phyloP scores from a whole-genome alignment of 2,113 vertebrate genomes.

The Haemorhous mexicanus region DNA sequence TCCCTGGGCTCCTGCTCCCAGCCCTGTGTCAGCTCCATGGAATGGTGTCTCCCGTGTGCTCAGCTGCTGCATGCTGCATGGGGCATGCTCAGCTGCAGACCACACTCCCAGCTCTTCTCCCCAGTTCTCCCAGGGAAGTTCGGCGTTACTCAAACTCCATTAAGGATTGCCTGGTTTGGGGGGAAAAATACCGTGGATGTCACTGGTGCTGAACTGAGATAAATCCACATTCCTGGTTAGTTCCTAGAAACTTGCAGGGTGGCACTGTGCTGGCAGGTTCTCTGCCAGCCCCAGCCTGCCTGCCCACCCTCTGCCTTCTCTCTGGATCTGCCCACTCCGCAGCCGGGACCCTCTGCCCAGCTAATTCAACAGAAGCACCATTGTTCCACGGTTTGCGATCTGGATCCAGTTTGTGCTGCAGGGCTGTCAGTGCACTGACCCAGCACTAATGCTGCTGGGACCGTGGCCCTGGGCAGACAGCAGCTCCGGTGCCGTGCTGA shows the following conservation, averaged over 20 bases:
- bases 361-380: background rate
- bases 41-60: accelerated
- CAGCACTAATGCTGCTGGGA: background rate
- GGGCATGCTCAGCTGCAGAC: background rate
- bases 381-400: background rate
- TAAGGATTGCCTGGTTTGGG: background rate
- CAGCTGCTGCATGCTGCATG: background rate
- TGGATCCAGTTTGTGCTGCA: background rate
- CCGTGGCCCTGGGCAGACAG: background rate
- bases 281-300: background rate
- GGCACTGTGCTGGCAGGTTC: background rate
- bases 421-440: background rate
- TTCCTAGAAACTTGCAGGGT: background rate
- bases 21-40: background rate
- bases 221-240: background rate
- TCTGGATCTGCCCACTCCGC: background rate
- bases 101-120: background rate
- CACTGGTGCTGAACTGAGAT: background rate
- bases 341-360: accelerated
- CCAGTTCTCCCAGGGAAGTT: background rate
- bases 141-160: background rate
- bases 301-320: background rate
- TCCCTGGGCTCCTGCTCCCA: background rate
- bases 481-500: accelerated
- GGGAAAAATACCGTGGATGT: background rate